These are phyloP conservation scores for Dinoponera quadriceps DNA, from an alignment of 1,140 invertebrate genomes.

Conservation along the genomic window DNA sequence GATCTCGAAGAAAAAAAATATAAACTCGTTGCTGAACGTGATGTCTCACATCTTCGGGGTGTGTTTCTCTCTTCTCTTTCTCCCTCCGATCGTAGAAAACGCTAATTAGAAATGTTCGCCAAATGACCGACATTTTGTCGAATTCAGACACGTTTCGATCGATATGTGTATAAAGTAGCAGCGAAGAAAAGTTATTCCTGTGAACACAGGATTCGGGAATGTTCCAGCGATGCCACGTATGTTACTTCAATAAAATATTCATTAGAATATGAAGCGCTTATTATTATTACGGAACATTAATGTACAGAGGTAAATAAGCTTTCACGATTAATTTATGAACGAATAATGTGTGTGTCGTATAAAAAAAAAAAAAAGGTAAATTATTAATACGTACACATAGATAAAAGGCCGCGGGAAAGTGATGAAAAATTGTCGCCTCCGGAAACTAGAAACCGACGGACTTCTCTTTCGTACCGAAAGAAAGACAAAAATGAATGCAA, in stretches of 20 bases:
- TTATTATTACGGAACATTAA: conserved; percentile 75
- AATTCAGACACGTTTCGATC: not conserved
- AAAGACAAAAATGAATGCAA: not conserved
- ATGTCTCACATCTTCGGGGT: not conserved
- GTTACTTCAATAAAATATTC: conserved; percentile 66
- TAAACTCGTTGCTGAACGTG: too few species aligned
- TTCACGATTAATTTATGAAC: conserved; percentile 74
- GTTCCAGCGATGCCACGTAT: conserved; percentile 76
- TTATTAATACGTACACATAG: conserved; percentile 13
- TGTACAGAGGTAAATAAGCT: conserved; percentile 76
- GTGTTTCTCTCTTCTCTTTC: not conserved
- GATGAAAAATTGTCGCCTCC: not conserved
- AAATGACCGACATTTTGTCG: not conserved
- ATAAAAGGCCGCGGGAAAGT: conserved; percentile 3
- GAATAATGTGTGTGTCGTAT: conserved; percentile 60
- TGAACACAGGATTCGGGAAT: conserved; percentile 83
- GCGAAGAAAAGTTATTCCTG: conserved; percentile 78
- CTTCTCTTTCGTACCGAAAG: not conserved
- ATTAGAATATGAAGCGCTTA: conserved; percentile 69
- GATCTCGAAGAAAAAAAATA: too few species aligned
- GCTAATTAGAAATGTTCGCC: not conserved
- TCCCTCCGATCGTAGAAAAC: not conserved
- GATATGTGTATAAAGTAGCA: not conserved
- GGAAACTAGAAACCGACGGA: not conserved
- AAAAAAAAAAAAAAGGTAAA: not conserved